phyloP scores from a whole-genome alignment of 1,140 invertebrate genomes.

The Macrobrachium nipponense region DNA sequence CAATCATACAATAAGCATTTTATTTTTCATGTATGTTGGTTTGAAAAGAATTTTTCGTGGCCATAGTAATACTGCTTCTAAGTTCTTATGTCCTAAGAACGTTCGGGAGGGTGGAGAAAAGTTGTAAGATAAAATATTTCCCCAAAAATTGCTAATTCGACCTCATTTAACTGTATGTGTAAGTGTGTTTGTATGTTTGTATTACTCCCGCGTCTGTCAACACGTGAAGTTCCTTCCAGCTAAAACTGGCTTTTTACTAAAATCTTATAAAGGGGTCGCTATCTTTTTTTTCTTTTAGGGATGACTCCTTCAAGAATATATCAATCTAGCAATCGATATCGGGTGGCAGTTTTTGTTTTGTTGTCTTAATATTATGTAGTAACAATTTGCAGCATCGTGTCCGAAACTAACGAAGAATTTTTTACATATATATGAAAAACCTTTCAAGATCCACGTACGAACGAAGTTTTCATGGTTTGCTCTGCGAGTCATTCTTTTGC shows the following conservation, averaged over 20 bases:
- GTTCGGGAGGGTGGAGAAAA: background rate
- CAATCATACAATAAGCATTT: too few relatives aligned
- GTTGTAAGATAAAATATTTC: background rate
- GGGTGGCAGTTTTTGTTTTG: slow-evolving; percentile 48
- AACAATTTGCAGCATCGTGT: slow-evolving; percentile 42
- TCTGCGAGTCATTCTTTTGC: slow-evolving; percentile 18
- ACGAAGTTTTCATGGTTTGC: slow-evolving; percentile 12
- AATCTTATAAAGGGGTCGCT: slow-evolving; percentile 24
- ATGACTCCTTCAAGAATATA: slow-evolving; percentile 48
- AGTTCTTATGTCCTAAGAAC: background rate
- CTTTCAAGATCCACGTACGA: too few relatives aligned
- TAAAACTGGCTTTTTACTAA: slow-evolving; percentile 49
- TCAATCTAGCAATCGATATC: slow-evolving; percentile 47
- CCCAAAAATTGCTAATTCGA: slow-evolving; percentile 37
- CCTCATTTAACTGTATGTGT: slow-evolving; percentile 55
- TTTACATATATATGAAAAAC: slow-evolving; percentile 14
- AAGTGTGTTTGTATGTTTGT: slow-evolving; percentile 62
- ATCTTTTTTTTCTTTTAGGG: slow-evolving; percentile 36
- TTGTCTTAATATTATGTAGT: slow-evolving; percentile 25
- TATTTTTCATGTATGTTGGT: too few relatives aligned
- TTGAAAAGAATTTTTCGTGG: too few relatives aligned
- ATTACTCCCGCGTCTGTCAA: slow-evolving; percentile 57
- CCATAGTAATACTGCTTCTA: too few relatives aligned
- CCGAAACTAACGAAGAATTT: slow-evolving; percentile 43
- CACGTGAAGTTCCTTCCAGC: slow-evolving; percentile 50